Evolutionary conservation across 2,797 vertebrate species (phyloP), one percentile per base, ranked within the genome.

Genomic region (Setipinna tenuifilis): DNA sequence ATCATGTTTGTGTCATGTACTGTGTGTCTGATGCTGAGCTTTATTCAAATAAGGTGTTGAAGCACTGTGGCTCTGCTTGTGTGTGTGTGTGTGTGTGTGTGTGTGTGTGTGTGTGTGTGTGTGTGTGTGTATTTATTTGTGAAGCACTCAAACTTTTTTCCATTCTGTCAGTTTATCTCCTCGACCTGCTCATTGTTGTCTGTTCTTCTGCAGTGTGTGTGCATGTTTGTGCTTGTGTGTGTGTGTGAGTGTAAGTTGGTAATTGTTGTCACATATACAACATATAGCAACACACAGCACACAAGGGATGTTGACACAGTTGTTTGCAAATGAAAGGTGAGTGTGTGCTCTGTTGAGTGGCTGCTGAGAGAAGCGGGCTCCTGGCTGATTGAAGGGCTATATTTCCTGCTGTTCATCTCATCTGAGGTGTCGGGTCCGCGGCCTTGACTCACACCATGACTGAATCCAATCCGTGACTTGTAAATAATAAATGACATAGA

Each of bases 231-330:
- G 85, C 59, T 25, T 0, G 50, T 48, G 84, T 84, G 57, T 85
- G 48, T 41, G 54, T 17, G 31, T 0, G 84, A 68, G 88, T 90
- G 88, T 92, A 89, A 87, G 57, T n/a, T n/a, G n/a, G n/a, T n/a
- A n/a, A n/a, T n/a, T 10, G 54, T n/a, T n/a, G n/a, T n/a, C n/a
- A n/a, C n/a, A n/a, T n/a, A n/a, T n/a, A n/a, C n/a, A n/a, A n/a
- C n/a, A n/a, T n/a, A n/a, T n/a, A n/a, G n/a, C n/a, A n/a, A n/a
- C n/a, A n/a, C n/a, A n/a, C n/a, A n/a, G n/a, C n/a, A n/a, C n/a
- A n/a, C n/a, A n/a, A n/a, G n/a, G n/a, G n/a, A n/a, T n/a, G n/a
- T n/a, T 10, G 25, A 35, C 12, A 75, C 28, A n/a, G 59, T 23
- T 21, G 21, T n/a, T 62, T 23, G 59, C 0, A 21, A 62, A 62